Conservation (phyloP, 2,113 vertebrate species). For the Pelusios castaneus region DNA sequence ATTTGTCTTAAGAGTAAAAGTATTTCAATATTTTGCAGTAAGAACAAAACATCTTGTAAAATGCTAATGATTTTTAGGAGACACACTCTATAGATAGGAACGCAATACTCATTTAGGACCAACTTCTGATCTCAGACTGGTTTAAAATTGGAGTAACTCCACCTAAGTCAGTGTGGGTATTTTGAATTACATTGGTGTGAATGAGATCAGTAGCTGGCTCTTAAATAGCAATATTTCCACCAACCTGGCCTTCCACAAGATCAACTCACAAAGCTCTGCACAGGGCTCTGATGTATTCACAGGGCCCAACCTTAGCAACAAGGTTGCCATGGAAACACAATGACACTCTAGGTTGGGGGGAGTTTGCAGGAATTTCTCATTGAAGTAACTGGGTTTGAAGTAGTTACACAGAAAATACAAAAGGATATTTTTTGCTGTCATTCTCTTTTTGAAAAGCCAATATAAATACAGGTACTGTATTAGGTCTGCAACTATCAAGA, state of each 20-base stretch:
- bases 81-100: not conserved
- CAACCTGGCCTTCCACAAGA: slow-evolving; percentile 33
- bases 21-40: not conserved
- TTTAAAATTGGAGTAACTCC: not conserved
- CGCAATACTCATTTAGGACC: not conserved
- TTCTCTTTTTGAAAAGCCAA: not conserved
- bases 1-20: not conserved
- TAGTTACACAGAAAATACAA: slow-evolving; percentile 25
- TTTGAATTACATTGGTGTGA: not conserved
- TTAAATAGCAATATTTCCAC: slow-evolving; percentile 37
- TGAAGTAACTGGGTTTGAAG: slow-evolving; percentile 43
- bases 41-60: not conserved
- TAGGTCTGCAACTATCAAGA: not conserved
- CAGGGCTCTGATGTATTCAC: slow-evolving; percentile 53
- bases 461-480: not conserved
- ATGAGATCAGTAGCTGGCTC: not conserved
- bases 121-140: not conserved
- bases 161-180: not conserved
- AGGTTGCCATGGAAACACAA: slow-evolving; percentile 76
- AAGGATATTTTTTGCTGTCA: not conserved
- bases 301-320: slow-evolving; percentile 73
- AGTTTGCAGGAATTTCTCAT: slow-evolving; percentile 45
- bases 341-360: slow-evolving; percentile 37
- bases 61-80: not conserved
- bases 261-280: slow-evolving; percentile 57